Conservation (phyloP, 1,140 invertebrate genomes). For the Lerema accius region DNA sequence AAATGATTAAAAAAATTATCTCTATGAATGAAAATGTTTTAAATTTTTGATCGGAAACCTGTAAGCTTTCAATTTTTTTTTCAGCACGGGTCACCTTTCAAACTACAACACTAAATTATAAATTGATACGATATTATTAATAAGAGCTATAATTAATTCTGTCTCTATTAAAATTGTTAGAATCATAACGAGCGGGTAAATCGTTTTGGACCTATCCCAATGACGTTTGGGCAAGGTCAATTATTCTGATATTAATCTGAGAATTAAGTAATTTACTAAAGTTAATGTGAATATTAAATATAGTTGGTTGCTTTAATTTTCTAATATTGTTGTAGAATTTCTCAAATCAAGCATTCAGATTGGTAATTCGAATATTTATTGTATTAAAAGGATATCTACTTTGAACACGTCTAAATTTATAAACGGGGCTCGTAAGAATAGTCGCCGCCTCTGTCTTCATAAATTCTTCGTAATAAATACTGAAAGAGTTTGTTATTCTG, state of each 20-base stretch:
- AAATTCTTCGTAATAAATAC: constrained; percentile 27
- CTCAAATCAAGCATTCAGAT: no score
- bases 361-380: not conserved
- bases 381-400: not conserved
- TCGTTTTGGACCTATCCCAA: constrained; percentile 18
- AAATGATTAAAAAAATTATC: no score
- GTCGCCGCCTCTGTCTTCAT: constrained; percentile 21
- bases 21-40: no score
- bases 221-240: constrained; percentile 24
- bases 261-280: constrained; percentile 12
- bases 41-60: no score
- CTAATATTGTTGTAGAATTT: not conserved
- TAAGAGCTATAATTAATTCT: no score
- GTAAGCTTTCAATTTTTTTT: no score
- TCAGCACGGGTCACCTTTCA: no score
- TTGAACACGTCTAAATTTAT: constrained; percentile 1
- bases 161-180: no score
- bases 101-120: no score
- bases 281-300: not conserved
- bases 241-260: constrained; percentile 23
- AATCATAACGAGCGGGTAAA: not conserved
- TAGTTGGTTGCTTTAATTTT: not conserved
- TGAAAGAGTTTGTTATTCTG: constrained; percentile 29
- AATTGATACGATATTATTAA: no score
- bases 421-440: constrained; percentile 11